These are phyloP conservation scores for Lepidothrix coronata DNA, from an alignment of 2,113 vertebrate species.

Conservation along the genomic window DNA sequence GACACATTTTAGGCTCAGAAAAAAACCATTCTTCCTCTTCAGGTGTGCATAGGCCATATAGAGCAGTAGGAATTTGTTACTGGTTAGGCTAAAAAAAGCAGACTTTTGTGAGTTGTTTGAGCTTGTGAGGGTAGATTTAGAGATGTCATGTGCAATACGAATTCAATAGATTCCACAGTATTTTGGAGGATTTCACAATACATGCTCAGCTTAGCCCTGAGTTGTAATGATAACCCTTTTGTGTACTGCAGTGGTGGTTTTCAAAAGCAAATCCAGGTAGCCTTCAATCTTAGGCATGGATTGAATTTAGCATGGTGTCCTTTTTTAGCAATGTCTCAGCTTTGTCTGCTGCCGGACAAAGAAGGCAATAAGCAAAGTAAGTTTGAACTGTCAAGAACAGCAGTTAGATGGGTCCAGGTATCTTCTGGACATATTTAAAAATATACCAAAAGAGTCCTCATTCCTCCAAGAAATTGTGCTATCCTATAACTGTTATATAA, in stretches of 20 bases:
- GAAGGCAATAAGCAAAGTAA: fast-evolving
- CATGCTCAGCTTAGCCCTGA: not conserved
- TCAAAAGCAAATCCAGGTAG: not conserved
- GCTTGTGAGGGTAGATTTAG: not conserved
- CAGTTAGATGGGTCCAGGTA: not conserved
- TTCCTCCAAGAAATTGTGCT: not conserved
- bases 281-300: not conserved
- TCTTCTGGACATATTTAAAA: not conserved
- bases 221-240: not conserved
- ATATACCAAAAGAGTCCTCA: not conserved
- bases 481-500: not conserved
- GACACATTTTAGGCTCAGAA: not conserved
- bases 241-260: not conserved
- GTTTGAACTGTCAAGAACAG: not conserved
- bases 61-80: not conserved
- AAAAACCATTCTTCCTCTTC: not conserved
- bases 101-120: not conserved
- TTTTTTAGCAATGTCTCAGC: not conserved
- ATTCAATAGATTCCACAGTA: not conserved
- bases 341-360: not conserved
- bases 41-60: fast-evolving
- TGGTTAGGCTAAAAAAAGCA: not conserved
- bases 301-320: fast-evolving
- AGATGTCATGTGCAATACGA: not conserved
- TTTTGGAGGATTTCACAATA: not conserved